Evolutionary conservation across 2,797 vertebrate species (phyloP), one percentile per base, ranked within the genome.

Genomic region (Acropternis orthonyx): DNA sequence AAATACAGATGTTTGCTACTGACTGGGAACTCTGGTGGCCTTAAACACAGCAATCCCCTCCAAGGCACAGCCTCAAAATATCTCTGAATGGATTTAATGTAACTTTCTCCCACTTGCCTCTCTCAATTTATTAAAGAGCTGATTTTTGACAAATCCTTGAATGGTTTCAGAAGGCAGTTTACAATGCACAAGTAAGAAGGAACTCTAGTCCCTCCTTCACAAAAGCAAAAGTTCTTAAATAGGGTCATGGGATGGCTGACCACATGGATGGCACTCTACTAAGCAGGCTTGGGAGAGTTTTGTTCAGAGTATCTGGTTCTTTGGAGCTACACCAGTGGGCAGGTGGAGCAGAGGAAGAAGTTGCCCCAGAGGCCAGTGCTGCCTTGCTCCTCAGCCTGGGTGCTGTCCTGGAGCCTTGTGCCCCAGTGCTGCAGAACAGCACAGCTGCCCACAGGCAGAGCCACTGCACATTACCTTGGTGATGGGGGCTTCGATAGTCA

Each of bases 401-500:
- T 20, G 52, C 39, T 55, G 34, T 19, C 14, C 15, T 12, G 34
- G 15, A 48, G 54, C 62, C 62, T 26, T 14, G 12, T 34, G 55
- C 7, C 49, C 36, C 17, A 9, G 22, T 4, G 32, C 54, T 78
- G 20, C 46, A 72, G 73, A 7, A 16, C 59, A 71, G 56, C 68
- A 18, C 13, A 51, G 34, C 26, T 46, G 58, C 51, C 74, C 86
- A 22, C 10, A 37, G 51, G 27, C 12, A 28, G 78, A 10, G 37
- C 46, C 19, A 14, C 32, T 4, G 34, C 7, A 16, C 73, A 22
- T 94, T 98, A 99, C 99, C 99, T 99, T 99, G 93, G 99, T 99
- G 97, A 99, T 99, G 89, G 99, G 99, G 36, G 99, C 99, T 97
- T 99, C 99, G 26, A 99, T 99, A 6, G 99, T 99, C 99, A 99